Evolutionary conservation across 2,113 vertebrate species (phyloP).

Genomic region (Nothocercus nigrocapillus): DNA sequence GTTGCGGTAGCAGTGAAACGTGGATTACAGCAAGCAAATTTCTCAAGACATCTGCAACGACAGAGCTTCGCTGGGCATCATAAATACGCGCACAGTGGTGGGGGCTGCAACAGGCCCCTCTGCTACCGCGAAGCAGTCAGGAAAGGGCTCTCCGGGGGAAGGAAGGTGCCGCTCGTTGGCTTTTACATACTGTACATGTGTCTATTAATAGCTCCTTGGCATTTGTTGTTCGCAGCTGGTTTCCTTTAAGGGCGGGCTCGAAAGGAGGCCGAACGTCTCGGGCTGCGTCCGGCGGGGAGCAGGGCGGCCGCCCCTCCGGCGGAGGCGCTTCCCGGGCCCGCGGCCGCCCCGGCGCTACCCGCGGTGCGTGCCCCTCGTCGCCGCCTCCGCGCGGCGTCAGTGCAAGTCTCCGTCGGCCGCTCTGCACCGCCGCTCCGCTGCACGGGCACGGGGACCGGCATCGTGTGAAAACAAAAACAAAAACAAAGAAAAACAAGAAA

Average conservation of each 20-base stretch:
- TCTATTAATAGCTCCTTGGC: conserved; percentile 52
- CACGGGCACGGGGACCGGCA: neutral
- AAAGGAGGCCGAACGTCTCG: neutral
- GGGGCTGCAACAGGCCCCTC: neutral
- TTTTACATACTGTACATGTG: conserved; percentile 32
- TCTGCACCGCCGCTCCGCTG: conserved; percentile 74
- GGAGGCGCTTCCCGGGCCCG: neutral
- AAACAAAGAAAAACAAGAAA: conserved; percentile 57
- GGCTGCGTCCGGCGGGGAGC: neutral
- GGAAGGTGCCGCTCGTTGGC: neutral
- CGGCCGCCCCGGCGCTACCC: neutral
- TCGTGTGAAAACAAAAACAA: neutral
- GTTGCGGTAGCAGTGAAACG: neutral
- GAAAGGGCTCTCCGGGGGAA: neutral
- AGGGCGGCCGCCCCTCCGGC: neutral
- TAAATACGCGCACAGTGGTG: conserved; percentile 9
- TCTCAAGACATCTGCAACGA: conserved; percentile 40
- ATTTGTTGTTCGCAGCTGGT: conserved; percentile 11
- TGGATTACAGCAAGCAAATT: conserved; percentile 36
- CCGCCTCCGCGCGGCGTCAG: conserved; percentile 15
- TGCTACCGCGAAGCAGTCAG: neutral
- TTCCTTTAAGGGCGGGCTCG: neutral
- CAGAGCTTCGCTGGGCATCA: conserved; percentile 1
- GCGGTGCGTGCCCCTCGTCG: neutral
- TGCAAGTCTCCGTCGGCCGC: conserved; percentile 59